Evolutionary conservation across 2,888 invertebrate genomes (phyloP).

Genomic region (Melieria crassipennis): DNA sequence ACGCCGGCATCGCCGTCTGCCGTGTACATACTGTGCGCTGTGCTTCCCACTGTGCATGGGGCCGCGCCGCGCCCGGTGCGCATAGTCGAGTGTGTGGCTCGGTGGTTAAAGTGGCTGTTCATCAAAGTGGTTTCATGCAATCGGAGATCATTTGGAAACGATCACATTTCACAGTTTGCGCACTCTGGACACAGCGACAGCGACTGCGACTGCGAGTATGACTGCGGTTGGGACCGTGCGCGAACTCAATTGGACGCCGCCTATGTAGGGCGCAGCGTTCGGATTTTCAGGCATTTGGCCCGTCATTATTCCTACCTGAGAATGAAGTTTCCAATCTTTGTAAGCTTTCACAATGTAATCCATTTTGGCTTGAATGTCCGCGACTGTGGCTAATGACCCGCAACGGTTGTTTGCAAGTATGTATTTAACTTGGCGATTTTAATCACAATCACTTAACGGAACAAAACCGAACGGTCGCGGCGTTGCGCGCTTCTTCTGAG

Average conservation of each 20-base stretch:
- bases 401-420: too few species aligned
- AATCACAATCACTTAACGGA: too few species aligned
- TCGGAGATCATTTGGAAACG: slow-evolving; percentile 13
- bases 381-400: too few species aligned
- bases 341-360: slow-evolving; percentile 65
- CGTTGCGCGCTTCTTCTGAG: too few species aligned
- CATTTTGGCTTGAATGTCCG: slow-evolving; percentile 49
- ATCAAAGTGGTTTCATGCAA: not conserved
- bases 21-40: too few species aligned
- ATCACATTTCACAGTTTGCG: slow-evolving; percentile 5
- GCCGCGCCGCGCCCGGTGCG: too few species aligned
- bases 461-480: too few species aligned
- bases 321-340: slow-evolving; percentile 65
- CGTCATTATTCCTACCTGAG: slow-evolving; percentile 56
- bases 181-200: not conserved
- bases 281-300: not conserved
- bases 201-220: not conserved
- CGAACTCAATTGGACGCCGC: not conserved
- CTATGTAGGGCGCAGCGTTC: not conserved
- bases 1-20: too few species aligned
- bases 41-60: too few species aligned
- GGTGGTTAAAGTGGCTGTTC: too few species aligned
- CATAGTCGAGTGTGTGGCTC: too few species aligned
- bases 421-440: too few species aligned
- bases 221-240: not conserved